Evolutionary conservation across 2,888 invertebrate genomes (phyloP), one percentile per base, ranked within the genome.

Genomic region (Drosophila acutilabella): DNA sequence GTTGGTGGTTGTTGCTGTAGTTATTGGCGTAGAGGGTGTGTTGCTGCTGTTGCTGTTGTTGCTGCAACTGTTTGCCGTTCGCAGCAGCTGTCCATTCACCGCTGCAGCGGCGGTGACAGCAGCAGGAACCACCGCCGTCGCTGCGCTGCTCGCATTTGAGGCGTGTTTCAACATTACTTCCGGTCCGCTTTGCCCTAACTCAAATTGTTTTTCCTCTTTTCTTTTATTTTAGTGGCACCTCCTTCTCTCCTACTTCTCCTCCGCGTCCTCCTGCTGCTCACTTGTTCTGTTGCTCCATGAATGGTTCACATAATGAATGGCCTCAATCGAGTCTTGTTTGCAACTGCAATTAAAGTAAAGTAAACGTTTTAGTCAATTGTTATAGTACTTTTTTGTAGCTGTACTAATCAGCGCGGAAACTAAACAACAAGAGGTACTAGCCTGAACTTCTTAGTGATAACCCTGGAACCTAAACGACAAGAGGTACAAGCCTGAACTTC

Each of bases 161-260:
- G 91, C 81, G 86, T 90, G 90, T 68, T 90, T 90, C 76, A 90
- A 74, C 90, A 90, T 90, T 89, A 36, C 36, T 36, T 89, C 83
- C 81, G 65, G 70, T 70, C 42, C 36, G 45, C 57, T 56, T 57
- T 18, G 8, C 42, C 33, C 8, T 30, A 44, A 45, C 13, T 56
- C 45, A 18, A 56, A 54, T n/a, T 54, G 30, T 40, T 23, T 30
- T 30, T 30, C 30, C 30, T 30, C 8, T 30, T 30, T 30, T 30
- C 8, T 30, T 30, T 30, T 30, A 8, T 30, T 30, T 7, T 30
- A 6, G 13, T 42, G 10, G 14, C 47, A 47, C 30, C 33, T 26
- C 10, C 26, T 52, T 13, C 14, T 4, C 40, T n/a, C 6, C n/a
- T 20, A 0, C 56, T 64, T 45, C 64, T 52, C 41, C 71, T 59